These are phyloP conservation scores for Urocitellus parryii DNA, from an alignment of 2,113 vertebrate genomes.

Conservation along the genomic window DNA sequence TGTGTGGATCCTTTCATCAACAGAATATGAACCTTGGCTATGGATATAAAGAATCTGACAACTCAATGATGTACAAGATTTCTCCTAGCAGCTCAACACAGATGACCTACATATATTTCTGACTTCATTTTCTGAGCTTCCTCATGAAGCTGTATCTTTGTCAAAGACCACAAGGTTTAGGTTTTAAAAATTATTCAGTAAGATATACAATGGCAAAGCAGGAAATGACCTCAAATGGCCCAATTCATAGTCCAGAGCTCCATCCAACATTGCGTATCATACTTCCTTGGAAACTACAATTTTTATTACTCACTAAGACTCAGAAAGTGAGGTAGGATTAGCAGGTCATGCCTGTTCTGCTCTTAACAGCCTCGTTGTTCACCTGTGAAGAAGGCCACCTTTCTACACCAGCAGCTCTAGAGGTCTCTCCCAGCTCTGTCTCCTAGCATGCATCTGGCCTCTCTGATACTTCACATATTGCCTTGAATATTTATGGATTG, in stretches of 20 bases:
- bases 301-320: not conserved
- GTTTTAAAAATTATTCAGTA: constrained; percentile 28
- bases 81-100: not conserved
- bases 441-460: not conserved
- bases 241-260: not conserved
- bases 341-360: not conserved
- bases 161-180: not conserved
- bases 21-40: constrained; percentile 2
- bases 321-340: not conserved
- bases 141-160: not conserved
- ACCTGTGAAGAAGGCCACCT: not conserved
- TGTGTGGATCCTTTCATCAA: not conserved
- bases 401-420: not conserved
- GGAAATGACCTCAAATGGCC: not conserved
- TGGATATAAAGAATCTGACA: constrained; percentile 20
- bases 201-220: not conserved
- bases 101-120: constrained; percentile 10
- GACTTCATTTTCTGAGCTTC: not conserved
- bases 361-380: not conserved
- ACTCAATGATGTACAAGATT: not conserved
- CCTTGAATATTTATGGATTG: not conserved
- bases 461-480: not conserved
- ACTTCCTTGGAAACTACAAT: not conserved
- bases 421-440: not conserved
- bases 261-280: not conserved